Percentiles rank a stretch among this genome's conserved stretches.
phyloP scores from a whole-genome alignment of 30 jellyfish, hydroid and myxozoan genomes.

The Clytia hemisphaerica region DNA sequence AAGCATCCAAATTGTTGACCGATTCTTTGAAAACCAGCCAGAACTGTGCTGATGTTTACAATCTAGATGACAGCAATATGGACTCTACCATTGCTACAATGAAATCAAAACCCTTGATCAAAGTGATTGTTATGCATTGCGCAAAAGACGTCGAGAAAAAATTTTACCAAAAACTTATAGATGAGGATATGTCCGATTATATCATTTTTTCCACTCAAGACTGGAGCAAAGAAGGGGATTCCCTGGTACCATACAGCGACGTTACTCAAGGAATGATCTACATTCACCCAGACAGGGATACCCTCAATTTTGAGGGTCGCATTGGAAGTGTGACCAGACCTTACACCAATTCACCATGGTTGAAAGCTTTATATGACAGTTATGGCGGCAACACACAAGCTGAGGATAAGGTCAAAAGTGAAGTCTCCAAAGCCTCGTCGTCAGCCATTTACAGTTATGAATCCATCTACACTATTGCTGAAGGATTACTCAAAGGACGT shows the following conservation, averaged over 20 bases:
- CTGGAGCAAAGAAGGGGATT: slow-evolving; percentile 24
- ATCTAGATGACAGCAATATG: slow-evolving; percentile 7
- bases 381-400: not conserved
- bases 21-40: slow-evolving; percentile 1
- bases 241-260: slow-evolving; percentile 13
- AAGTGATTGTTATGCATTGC: slow-evolving; percentile 59
- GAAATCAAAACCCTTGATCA: slow-evolving; percentile 34
- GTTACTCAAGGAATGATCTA: slow-evolving; percentile 78
- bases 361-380: slow-evolving; percentile 22
- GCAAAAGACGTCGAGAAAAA: slow-evolving; percentile 11
- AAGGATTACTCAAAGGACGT: no score
- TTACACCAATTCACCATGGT: slow-evolving; percentile 15
- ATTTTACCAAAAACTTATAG: slow-evolving; percentile 46
- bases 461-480: no score
- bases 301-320: not conserved
- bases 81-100: slow-evolving; percentile 27
- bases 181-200: slow-evolving; percentile 31
- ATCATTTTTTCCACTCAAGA: slow-evolving; percentile 52
- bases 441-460: no score
- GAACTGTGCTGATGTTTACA: slow-evolving; percentile 18
- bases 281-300: slow-evolving; percentile 10
- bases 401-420: no score
- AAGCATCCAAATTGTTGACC: slow-evolving; percentile 26
- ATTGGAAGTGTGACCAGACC: slow-evolving; percentile 43
- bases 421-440: no score